Percentiles rank a stretch among this genome's conserved stretches.
These are phyloP conservation scores for Spinibarbus caldwelli DNA, from an alignment of 2,797 vertebrate genomes.

Conservation along the genomic window DNA sequence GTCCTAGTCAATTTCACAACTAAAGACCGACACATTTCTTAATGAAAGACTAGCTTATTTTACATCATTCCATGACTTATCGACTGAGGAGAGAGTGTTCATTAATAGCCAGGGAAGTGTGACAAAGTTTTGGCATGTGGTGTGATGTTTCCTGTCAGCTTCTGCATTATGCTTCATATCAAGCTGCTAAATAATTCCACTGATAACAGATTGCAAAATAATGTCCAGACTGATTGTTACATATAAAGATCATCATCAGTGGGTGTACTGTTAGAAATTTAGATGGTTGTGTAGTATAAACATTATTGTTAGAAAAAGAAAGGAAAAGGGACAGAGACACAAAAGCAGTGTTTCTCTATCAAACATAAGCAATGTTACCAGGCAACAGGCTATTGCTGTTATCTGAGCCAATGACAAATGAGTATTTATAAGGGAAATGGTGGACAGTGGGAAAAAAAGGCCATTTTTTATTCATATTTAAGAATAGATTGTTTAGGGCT, in stretches of 20 bases:
- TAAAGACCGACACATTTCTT: conserved; percentile 12
- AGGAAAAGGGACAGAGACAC: conserved; percentile 51
- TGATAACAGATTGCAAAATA: conserved; percentile 33
- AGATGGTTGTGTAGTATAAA: conserved; percentile 38
- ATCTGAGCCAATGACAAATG: conserved; percentile 59
- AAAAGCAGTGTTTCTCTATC: conserved; percentile 54
- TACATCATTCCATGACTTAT: not conserved
- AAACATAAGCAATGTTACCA: conserved; percentile 72
- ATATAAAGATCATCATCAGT: conserved; percentile 12
- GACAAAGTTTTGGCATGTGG: conserved; percentile 34
- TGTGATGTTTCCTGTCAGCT: conserved; percentile 16
- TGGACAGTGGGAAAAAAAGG: conserved; percentile 22
- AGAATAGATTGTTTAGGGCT: not conserved
- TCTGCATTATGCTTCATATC: not conserved
- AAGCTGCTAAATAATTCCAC: conserved; percentile 29
- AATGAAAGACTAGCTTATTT: conserved; percentile 15
- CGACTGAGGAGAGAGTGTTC: not conserved
- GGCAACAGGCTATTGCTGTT: conserved; percentile 76
- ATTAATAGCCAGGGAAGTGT: conserved; percentile 2
- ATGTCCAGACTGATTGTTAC: conserved; percentile 9
- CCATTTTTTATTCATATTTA: not conserved
- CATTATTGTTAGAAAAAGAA: conserved; percentile 31
- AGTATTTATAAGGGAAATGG: conserved; percentile 25
- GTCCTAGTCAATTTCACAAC: conserved; percentile 12
- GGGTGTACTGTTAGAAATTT: conserved; percentile 31